Conservation (phyloP, 2,113 vertebrate species). For the Cheilinus undulatus region DNA sequence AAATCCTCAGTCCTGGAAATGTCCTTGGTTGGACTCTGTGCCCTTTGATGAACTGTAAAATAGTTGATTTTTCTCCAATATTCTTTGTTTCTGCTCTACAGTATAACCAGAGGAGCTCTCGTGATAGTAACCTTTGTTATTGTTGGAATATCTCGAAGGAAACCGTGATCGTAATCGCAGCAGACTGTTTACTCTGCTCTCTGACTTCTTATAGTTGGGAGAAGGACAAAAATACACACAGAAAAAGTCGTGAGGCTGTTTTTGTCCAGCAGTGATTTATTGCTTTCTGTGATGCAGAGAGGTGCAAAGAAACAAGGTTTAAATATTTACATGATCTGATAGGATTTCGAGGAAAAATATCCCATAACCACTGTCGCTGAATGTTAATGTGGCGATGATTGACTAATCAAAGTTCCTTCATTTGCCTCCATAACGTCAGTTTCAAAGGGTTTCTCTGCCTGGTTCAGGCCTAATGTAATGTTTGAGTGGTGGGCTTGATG, state of each 20-base stretch:
- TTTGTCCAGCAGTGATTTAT: slow-evolving; percentile 50
- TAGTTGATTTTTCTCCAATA: slow-evolving; percentile 32
- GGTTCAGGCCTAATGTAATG: neutral
- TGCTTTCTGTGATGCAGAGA: slow-evolving; percentile 36
- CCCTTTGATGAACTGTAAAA: slow-evolving; percentile 59
- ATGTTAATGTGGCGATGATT: slow-evolving; percentile 18
- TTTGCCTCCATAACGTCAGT: neutral
- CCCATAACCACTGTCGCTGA: slow-evolving; percentile 5
- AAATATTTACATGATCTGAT: slow-evolving; percentile 30
- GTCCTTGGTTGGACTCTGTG: slow-evolving; percentile 59
- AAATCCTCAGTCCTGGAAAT: slow-evolving; percentile 45
- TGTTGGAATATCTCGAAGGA: slow-evolving; percentile 65
- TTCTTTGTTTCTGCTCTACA: slow-evolving; percentile 59
- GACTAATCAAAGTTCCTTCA: neutral
- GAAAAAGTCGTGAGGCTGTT: slow-evolving; percentile 34
- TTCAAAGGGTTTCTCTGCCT: slow-evolving; percentile 3
- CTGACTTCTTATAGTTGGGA: neutral
- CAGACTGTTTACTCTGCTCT: slow-evolving; percentile 68
- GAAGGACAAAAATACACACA: slow-evolving; percentile 61
- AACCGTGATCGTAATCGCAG: slow-evolving; percentile 63
- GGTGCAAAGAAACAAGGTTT: slow-evolving; percentile 14
- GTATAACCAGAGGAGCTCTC: slow-evolving; percentile 60
- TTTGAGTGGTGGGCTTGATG: no score
- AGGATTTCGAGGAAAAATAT: slow-evolving; percentile 40
- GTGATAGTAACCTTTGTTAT: slow-evolving; percentile 65